Evolutionary conservation across 92 coral and sea anemone species (phyloP).

Genomic region (Bergia puertoricense): DNA sequence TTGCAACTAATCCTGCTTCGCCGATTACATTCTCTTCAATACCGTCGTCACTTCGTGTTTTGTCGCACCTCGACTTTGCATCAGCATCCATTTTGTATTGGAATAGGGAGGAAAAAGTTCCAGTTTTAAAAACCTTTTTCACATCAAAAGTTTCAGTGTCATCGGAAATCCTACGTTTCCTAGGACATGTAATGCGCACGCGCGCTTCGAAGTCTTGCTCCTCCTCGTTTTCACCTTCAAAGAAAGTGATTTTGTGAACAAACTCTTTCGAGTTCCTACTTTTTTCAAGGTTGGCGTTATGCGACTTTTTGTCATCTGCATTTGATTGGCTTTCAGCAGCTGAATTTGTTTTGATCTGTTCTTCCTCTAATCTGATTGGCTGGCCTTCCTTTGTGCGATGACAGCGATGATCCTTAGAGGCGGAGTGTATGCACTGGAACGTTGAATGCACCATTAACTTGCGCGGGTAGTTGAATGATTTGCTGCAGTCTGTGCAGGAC

Average conservation of each 20-base stretch:
- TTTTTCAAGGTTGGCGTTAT: not conserved
- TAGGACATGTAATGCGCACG: not conserved
- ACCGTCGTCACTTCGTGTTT: conserved; percentile 4
- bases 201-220: not conserved
- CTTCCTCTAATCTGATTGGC: not conserved
- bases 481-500: conserved; percentile 12
- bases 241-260: conserved; percentile 1
- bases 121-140: conserved; percentile 13
- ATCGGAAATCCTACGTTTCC: not conserved
- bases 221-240: not conserved
- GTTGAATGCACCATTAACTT: conserved; percentile 1
- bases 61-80: not conserved
- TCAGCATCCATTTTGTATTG: conserved; percentile 19
- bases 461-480: conserved; percentile 21
- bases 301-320: not conserved
- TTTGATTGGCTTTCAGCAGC: not conserved
- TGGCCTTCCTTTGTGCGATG: not conserved
- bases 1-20: not conserved
- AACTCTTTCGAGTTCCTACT: not conserved
- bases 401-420: not conserved
- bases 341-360: not conserved
- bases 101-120: conserved; percentile 8
- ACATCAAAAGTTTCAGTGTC: not conserved
- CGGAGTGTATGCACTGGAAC: not conserved
- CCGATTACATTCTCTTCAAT: not conserved